A percentile compares a stretch with the other conserved stretches of the same genome.
These are phyloP conservation scores for Marronus borbonicus DNA, from an alignment of 2,888 invertebrate genomes.

Conservation along the genomic window DNA sequence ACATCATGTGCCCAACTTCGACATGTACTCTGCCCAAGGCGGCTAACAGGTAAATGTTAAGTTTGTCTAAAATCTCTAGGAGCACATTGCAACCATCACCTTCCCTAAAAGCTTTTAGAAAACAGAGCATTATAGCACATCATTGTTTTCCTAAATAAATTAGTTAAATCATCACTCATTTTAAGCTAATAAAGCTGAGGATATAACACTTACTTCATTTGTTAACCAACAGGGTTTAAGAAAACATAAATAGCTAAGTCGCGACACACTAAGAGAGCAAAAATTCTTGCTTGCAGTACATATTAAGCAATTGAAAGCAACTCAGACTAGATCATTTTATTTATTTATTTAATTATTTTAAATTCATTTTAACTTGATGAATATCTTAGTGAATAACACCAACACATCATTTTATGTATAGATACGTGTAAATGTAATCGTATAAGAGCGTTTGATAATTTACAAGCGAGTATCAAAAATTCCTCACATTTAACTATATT, in stretches of 20 bases:
- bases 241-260: background rate
- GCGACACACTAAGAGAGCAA: conserved; percentile 2
- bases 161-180: background rate
- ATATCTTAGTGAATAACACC: conserved; percentile 29
- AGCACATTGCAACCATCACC: too few relatives aligned
- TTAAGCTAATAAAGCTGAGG: background rate
- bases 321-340: background rate
- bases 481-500: too few relatives aligned
- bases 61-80: too few relatives aligned
- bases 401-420: conserved; percentile 10
- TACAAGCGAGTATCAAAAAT: too few relatives aligned
- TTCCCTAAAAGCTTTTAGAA: too few relatives aligned
- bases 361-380: conserved; percentile 8
- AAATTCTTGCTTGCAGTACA: conserved; percentile 17
- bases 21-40: too few relatives aligned
- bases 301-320: background rate
- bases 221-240: conserved; percentile 10
- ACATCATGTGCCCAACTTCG: too few relatives aligned
- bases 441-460: background rate
- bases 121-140: too few relatives aligned
- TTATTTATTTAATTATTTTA: background rate
- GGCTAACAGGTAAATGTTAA: too few relatives aligned
- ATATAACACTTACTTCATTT: background rate
- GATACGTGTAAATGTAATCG: background rate
- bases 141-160: background rate